Conservation (phyloP, 2,113 vertebrate species). For the Anarrhichthys ocellatus region DNA sequence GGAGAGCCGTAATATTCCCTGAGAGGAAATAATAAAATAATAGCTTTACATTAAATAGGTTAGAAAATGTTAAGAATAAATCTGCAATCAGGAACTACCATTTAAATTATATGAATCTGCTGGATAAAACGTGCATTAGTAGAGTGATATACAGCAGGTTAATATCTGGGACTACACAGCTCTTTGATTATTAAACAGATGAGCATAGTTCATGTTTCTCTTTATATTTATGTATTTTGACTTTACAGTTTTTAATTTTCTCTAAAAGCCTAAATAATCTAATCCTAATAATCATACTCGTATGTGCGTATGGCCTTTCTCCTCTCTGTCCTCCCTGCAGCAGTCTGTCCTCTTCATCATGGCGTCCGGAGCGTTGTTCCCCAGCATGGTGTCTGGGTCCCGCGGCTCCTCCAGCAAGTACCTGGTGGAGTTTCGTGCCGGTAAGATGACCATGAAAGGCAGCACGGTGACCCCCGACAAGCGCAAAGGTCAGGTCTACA, state of each 20-base stretch:
- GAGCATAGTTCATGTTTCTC: not conserved
- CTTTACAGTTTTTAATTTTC: not conserved
- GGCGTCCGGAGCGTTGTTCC: slow-evolving; percentile 95
- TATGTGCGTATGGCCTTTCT: not conserved
- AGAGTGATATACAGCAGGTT: not conserved
- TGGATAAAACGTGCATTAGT: not conserved
- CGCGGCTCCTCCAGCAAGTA: slow-evolving; percentile 96
- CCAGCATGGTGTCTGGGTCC: slow-evolving; percentile 95
- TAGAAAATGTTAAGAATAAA: not conserved
- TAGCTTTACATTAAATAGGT: not conserved
- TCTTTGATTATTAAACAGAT: not conserved
- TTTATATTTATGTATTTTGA: not conserved
- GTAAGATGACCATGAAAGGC: slow-evolving; percentile 96
- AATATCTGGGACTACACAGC: not conserved
- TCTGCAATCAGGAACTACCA: not conserved
- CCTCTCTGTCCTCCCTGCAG: not conserved
- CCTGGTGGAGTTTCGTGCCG: slow-evolving; percentile 95
- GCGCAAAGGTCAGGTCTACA: slow-evolving; percentile 95
- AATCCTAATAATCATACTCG: not conserved
- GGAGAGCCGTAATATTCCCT: not conserved
- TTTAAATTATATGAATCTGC: not conserved
- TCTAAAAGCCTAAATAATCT: not conserved
- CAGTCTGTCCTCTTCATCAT: slow-evolving; percentile 79
- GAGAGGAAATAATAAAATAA: not conserved
- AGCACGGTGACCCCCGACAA: slow-evolving; percentile 97